Conservation (phyloP, 2,113 vertebrate species). For the Corythoichthys intestinalis region DNA sequence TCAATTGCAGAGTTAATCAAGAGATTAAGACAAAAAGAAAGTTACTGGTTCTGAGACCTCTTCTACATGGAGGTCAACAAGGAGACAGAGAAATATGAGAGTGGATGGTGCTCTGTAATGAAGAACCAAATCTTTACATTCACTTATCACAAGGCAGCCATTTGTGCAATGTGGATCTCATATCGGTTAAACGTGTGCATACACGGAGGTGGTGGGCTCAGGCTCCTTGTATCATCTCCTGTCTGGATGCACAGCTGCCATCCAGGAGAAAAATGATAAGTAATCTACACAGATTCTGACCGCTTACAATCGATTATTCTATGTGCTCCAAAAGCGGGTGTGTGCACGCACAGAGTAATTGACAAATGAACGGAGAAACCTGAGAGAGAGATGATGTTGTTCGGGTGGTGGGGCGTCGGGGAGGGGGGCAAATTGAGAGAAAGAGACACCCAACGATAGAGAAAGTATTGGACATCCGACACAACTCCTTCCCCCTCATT, state of each 20-base stretch:
- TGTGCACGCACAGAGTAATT: slow-evolving; percentile 40
- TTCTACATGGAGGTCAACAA: slow-evolving; percentile 32
- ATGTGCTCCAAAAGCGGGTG: slow-evolving; percentile 62
- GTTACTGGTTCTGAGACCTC: slow-evolving; percentile 7
- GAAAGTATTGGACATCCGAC: slow-evolving; percentile 68
- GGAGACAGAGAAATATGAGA: not conserved
- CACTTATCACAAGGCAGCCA: slow-evolving; percentile 7
- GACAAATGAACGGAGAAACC: slow-evolving; percentile 49
- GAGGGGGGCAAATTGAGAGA: slow-evolving; percentile 14
- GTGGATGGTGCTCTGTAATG: not conserved
- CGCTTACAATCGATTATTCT: slow-evolving; percentile 65
- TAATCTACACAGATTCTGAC: slow-evolving; percentile 60
- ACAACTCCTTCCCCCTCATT: slow-evolving; percentile 60
- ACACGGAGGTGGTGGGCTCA: slow-evolving; percentile 15
- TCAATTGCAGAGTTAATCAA: slow-evolving; percentile 34
- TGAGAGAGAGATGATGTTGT: slow-evolving; percentile 56
- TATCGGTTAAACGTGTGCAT: not conserved
- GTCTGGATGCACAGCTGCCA: slow-evolving; percentile 38
- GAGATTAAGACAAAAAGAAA: slow-evolving; percentile 24
- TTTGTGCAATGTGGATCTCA: slow-evolving; percentile 6
- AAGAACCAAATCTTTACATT: slow-evolving; percentile 5
- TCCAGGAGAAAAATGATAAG: slow-evolving; percentile 62
- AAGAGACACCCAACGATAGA: slow-evolving; percentile 42
- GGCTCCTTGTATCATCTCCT: slow-evolving; percentile 29
- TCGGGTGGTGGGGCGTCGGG: not conserved